Percentiles rank a stretch among this genome's conserved stretches.
Conservation (phyloP, 2,797 vertebrate species). For the Thunnus albacares region DNA sequence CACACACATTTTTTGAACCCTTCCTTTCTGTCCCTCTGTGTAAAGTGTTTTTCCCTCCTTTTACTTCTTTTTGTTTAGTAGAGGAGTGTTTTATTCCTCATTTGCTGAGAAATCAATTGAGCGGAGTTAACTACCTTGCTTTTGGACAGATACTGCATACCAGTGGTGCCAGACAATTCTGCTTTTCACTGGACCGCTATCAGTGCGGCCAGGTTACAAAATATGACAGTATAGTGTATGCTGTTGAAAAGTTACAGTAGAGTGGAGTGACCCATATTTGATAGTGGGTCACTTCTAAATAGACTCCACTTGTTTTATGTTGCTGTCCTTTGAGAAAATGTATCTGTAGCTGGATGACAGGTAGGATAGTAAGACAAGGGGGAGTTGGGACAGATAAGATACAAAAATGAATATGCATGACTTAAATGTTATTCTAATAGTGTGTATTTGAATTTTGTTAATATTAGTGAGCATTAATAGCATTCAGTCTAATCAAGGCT, state of each 20-base stretch:
- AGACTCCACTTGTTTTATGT: too few relatives aligned
- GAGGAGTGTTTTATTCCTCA: conserved; percentile 17
- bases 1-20: conserved; percentile 27
- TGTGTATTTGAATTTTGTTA: too few relatives aligned
- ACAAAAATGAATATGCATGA: too few relatives aligned
- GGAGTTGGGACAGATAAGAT: too few relatives aligned
- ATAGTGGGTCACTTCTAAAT: too few relatives aligned
- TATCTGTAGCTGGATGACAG: too few relatives aligned
- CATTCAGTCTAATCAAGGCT: too few relatives aligned
- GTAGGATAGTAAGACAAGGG: too few relatives aligned
- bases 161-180: not conserved
- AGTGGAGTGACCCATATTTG: too few relatives aligned
- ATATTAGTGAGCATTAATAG: too few relatives aligned
- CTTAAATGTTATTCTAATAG: too few relatives aligned
- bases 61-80: not conserved
- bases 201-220: conserved; percentile 5
- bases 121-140: not conserved
- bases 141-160: not conserved
- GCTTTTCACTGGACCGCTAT: conserved; percentile 6
- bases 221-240: not conserved
- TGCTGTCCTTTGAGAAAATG: too few relatives aligned
- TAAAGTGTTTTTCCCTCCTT: conserved; percentile 1
- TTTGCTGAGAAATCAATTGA: conserved; percentile 11
- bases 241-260: not conserved
- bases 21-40: not conserved